phyloP scores from a whole-genome alignment of 2,113 vertebrate species.

The Cercopithecus mona region DNA sequence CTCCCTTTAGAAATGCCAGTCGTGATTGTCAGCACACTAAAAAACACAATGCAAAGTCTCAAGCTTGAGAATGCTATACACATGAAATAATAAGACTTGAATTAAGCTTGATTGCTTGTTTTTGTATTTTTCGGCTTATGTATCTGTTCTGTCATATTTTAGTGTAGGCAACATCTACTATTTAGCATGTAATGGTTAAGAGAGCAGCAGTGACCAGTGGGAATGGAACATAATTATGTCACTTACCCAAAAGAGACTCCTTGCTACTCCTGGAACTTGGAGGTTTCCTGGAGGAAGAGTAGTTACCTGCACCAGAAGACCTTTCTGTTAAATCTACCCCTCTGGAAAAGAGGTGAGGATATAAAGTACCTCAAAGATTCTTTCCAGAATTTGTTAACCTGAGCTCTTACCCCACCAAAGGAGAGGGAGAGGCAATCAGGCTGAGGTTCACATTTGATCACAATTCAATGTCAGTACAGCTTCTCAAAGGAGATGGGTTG shows the following conservation, averaged over 20 bases:
- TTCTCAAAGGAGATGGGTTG: neutral
- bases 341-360: neutral
- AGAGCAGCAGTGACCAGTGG: neutral
- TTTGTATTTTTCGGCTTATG: neutral
- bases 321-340: neutral
- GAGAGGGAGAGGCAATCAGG: neutral
- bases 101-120: neutral
- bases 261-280: neutral
- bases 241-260: neutral
- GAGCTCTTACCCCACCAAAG: neutral
- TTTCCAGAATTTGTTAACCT: neutral
- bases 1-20: neutral
- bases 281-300: neutral
- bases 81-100: neutral
- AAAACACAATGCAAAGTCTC: neutral
- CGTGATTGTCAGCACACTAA: neutral
- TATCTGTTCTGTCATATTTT: neutral
- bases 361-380: neutral
- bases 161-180: neutral
- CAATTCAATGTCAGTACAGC: neutral
- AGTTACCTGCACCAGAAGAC: neutral
- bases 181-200: neutral
- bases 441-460: neutral
- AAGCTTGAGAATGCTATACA: neutral
- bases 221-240: neutral